Conservation (phyloP, 2,113 vertebrate genomes). For the Seriola aureovittata region DNA sequence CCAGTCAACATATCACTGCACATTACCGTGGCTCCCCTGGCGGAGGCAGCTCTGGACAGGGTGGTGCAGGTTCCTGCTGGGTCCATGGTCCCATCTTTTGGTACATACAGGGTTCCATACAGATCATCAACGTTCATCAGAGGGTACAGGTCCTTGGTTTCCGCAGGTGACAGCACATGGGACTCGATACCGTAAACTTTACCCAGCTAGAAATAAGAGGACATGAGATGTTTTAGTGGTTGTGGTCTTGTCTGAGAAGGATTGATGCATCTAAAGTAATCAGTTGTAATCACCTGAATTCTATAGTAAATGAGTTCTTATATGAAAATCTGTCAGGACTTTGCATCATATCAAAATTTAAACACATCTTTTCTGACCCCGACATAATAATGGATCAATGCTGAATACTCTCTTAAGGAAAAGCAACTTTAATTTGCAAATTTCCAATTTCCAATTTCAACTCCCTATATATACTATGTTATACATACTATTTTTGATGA, state of each 20-base stretch:
- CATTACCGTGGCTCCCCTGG: slow-evolving; percentile 90
- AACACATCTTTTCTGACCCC: not conserved
- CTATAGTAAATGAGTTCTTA: not conserved
- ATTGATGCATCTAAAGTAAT: not conserved
- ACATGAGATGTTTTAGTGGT: not conserved
- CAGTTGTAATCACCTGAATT: not conserved
- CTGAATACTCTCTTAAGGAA: not conserved
- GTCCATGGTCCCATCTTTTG: slow-evolving; percentile 97
- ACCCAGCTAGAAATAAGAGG: slow-evolving; percentile 86
- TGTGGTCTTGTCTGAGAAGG: not conserved
- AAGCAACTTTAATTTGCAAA: not conserved
- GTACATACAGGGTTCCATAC: slow-evolving; percentile 94
- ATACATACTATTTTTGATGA: not conserved
- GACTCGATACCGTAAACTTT: slow-evolving; percentile 96
- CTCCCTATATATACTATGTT: no score
- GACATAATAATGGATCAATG: not conserved
- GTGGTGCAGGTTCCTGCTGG: slow-evolving; percentile 94
- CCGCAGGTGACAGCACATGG: slow-evolving; percentile 90
- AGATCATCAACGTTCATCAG: slow-evolving; percentile 95
- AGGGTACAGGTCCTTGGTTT: slow-evolving; percentile 95
- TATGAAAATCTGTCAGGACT: not conserved
- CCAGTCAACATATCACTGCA: not conserved
- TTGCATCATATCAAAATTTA: not conserved
- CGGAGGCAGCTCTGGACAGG: slow-evolving; percentile 89
- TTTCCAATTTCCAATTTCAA: no score